Evolutionary conservation across 1,140 invertebrate genomes (phyloP).

Genomic region (Argopecten irradians): DNA sequence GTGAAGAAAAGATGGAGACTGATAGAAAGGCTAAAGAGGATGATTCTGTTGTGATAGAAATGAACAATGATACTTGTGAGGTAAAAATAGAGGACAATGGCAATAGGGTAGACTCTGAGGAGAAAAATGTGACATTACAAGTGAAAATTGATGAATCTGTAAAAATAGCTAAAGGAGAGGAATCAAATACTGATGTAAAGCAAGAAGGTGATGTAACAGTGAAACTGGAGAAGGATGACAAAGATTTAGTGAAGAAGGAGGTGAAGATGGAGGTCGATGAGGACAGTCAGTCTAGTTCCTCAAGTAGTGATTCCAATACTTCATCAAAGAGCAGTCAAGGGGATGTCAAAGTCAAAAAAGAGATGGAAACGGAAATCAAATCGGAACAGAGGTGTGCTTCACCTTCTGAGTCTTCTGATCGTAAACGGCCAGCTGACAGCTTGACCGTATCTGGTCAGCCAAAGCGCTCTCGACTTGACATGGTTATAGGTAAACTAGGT

Average conservation of each 20-base stretch:
- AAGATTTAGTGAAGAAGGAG: constrained; percentile 26
- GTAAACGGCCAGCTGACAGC: constrained; percentile 51
- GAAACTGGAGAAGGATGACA: constrained; percentile 29
- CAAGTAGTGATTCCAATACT: not conserved
- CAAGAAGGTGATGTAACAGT: not conserved
- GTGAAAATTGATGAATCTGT: constrained; percentile 12
- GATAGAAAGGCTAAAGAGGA: not conserved
- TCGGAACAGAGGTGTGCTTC: constrained; percentile 24
- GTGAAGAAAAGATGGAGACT: constrained; percentile 30
- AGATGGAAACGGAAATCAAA: not conserved
- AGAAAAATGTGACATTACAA: constrained; percentile 6
- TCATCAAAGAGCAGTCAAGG: constrained; percentile 7
- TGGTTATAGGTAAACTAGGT: constrained; percentile 63
- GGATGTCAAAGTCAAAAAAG: not conserved
- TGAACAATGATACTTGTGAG: not conserved
- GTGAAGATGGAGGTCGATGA: not conserved
- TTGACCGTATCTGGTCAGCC: constrained; percentile 34
- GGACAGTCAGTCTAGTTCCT: not conserved
- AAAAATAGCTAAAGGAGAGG: constrained; percentile 12
- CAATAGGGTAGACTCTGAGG: not conserved
- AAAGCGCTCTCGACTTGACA: constrained; percentile 60
- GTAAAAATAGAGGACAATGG: constrained; percentile 31
- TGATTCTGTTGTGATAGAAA: not conserved
- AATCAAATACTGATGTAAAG: not conserved
- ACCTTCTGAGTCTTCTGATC: constrained; percentile 29